A percentile compares a stretch with the other conserved stretches of the same genome.
Evolutionary conservation across 2,888 invertebrate species (phyloP).

Genomic region (Drosophila eohydei): DNA sequence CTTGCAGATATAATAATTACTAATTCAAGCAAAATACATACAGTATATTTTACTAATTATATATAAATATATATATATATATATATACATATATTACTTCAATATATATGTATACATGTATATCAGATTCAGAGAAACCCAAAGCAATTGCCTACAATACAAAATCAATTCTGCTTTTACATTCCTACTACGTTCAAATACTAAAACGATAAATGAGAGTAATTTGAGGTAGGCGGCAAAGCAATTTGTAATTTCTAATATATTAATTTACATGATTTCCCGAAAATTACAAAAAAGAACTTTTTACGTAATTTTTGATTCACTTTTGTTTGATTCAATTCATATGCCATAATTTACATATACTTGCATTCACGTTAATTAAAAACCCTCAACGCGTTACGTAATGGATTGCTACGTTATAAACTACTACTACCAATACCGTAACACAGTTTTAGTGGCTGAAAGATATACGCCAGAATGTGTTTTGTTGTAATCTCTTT

Average conservation of each 20-base stretch:
- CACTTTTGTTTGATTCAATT: constrained; percentile 7
- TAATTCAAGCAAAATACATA: constrained; percentile 71
- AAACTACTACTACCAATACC: constrained; percentile 19
- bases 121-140: constrained; percentile 42
- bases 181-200: constrained; percentile 69
- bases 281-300: constrained; percentile 11
- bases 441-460: constrained; percentile 18
- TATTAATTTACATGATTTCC: constrained; percentile 12
- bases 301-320: constrained; percentile 18
- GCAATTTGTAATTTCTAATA: constrained; percentile 49
- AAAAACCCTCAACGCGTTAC: constrained; percentile 28
- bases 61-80: constrained; percentile 41
- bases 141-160: constrained; percentile 53
- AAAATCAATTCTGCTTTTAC: constrained; percentile 68
- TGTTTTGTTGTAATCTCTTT: constrained; percentile 71
- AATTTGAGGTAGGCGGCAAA: constrained; percentile 71
- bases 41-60: constrained; percentile 70
- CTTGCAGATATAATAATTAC: constrained; percentile 84
- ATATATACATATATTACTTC: constrained; percentile 33
- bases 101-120: constrained; percentile 44
- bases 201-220: constrained; percentile 55
- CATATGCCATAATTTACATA: constrained; percentile 15
- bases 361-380: constrained; percentile 6
- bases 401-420: constrained; percentile 40
- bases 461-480: constrained; percentile 29